Evolutionary conservation across 2,888 invertebrate species (phyloP), one percentile per base, ranked within the genome.

Genomic region (Apodemia duryi): DNA sequence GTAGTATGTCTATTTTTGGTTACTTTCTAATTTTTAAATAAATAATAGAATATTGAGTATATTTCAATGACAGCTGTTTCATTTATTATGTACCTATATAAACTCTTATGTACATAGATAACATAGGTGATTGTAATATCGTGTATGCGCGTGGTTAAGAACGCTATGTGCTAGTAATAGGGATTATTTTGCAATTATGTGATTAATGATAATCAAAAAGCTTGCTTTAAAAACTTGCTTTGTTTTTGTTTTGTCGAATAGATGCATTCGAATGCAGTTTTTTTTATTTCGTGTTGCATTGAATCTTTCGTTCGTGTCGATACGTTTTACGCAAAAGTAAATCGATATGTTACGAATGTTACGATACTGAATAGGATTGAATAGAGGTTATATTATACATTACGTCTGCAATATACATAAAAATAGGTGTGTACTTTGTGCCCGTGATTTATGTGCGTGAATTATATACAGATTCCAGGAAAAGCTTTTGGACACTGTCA

Each of bases 1-100:
- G 81, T 80, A 78, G 75, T 77, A 75, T 72, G 71, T 72, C 72
- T 72, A 75, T 73, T 82, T 80, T 83, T 86, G 86, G 86, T 89
- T 87, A 88, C 80, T 82, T 86, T 78, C 75, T 77, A 76, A 72
- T 71, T 79, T 76, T 72, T 66, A 71, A 71, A 68, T 69, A 77
- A 75, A 74, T 73, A 73, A 75, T 76, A 68, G 73, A 75, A 74
- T 76, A 70, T 70, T 69, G 65, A 65, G 54, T 61, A 67, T 69
- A 71, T 70, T 66, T 65, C 61, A 65, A 65, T 72, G 73, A 74
- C 75, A 78, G 75, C 73, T 77, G 76, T 75, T 73, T 69, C 66
- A 67, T 73, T 57, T 67, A 63, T 66, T 71, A 73, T 76, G 73
- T 75, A 73, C 21, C 21, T 21, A 21, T 69, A 74, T 66, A 63